Base-by-base conservation (phyloP, 2,888 invertebrate genomes). In the Oasisia sp. region DNA sequence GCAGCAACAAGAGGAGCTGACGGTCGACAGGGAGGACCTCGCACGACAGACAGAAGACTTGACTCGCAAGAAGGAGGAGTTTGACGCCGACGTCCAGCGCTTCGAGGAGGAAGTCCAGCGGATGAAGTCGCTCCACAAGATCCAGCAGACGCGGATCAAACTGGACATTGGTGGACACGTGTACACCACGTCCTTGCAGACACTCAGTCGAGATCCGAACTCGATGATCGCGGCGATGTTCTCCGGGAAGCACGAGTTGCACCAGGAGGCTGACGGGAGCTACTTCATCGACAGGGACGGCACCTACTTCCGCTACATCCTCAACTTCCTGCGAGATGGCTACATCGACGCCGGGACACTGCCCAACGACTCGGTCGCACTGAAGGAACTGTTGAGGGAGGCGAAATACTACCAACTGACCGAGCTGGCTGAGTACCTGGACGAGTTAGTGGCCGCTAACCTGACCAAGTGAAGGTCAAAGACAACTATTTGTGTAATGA, bases 261-360 rank as follows among this genome's bases (percentile, higher is more conserved):
- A 93, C 44, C 44, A 89, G 89, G 94, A 94, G 45, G 19, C 92
- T 11, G 95, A 95, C 90, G 95, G 94, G 2, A 94, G 93, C 50
- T 95, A 94, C 93, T 95, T 95, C 91, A 94, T 95, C 14, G 95
- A 95, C 92, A 91, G 95, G 32, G 94, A 95, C 91, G 94, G 94
- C 9, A 94, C 94, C 1, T 93, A 94, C 91, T 95, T 95, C 93
- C 94, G 95, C n/a, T 95, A 95, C 93, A 95, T 96, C 92, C 93
- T 96, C 93, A 96, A 96, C 93, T 96, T 95, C 93, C 94, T 96
- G 92, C 94, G 96, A 11, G 96, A 96, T 92, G 95, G 95, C 32
- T 94, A 94, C 90, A 93, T 95, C 9, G 93, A 94, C 3, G 91
- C 93, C 3, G 93, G 93, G 2, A 93, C 94, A 3, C 89, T 95